These are phyloP conservation scores for Melanotaenia trifasciata DNA, from an alignment of 2,797 vertebrate species.

Conservation along the genomic window DNA sequence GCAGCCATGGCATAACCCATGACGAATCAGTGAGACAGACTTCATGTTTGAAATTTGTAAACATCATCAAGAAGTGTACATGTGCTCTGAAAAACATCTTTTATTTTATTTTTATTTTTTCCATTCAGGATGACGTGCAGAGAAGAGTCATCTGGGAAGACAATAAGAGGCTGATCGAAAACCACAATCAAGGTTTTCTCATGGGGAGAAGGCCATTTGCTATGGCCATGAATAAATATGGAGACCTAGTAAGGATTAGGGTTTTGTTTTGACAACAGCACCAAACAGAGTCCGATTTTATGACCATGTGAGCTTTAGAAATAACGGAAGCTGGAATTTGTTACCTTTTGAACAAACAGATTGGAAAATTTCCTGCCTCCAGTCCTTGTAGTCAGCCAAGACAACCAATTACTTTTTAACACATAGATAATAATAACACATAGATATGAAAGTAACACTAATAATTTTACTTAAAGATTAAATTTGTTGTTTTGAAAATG, in stretches of 20 bases:
- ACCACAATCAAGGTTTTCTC: conserved; percentile 75
- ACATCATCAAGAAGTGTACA: background rate
- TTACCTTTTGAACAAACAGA: background rate
- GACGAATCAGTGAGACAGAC: conserved; percentile 63
- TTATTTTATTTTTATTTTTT: background rate
- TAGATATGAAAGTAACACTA: background rate
- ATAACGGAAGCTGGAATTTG: background rate
- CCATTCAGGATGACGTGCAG: conserved; percentile 71
- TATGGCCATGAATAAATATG: conserved; percentile 86
- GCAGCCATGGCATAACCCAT: conserved; percentile 67
- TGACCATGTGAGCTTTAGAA: background rate
- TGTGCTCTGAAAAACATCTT: background rate
- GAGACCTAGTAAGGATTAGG: conserved; percentile 77
- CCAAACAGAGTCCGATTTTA: background rate
- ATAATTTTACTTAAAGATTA: background rate
- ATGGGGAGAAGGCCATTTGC: conserved; percentile 73
- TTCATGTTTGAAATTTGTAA: background rate
- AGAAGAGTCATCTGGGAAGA: conserved; percentile 80
- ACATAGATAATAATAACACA: background rate
- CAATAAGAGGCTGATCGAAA: conserved; percentile 76
- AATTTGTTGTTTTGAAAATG: background rate
- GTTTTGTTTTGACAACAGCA: background rate
- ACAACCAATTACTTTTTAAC: background rate
- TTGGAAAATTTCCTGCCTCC: background rate
- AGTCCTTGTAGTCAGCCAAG: background rate